phyloP scores from a whole-genome alignment of 2,797 vertebrate species.

The Arctocebus calabarensis region DNA sequence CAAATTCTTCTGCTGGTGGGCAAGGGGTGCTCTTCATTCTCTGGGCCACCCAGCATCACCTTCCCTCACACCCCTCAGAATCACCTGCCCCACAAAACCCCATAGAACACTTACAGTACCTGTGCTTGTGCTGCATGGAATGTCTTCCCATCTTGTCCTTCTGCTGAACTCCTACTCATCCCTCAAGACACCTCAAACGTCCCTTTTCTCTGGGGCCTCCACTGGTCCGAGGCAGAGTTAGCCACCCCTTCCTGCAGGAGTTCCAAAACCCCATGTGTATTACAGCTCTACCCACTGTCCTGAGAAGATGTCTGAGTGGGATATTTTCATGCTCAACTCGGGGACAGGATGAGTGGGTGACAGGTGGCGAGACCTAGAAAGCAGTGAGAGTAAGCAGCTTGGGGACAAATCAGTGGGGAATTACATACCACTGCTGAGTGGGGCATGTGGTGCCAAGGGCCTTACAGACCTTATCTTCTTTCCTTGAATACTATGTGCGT shows the following conservation, averaged over 20 bases:
- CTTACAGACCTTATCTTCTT: accelerated
- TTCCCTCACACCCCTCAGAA: background rate
- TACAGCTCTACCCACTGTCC: background rate
- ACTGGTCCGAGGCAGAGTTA: background rate
- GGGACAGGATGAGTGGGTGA: background rate
- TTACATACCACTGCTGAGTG: background rate
- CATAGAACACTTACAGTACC: too few relatives aligned
- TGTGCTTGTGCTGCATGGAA: accelerated
- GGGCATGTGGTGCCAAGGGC: too few relatives aligned
- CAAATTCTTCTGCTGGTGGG: background rate
- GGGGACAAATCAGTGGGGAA: background rate
- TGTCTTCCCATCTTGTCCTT: background rate
- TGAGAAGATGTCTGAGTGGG: background rate
- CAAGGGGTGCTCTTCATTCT: too few relatives aligned
- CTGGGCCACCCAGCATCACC: background rate
- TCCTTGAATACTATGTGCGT: accelerated
- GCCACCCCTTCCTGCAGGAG: background rate
- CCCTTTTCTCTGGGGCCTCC: background rate
- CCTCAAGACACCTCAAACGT: background rate
- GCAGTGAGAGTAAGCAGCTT: background rate
- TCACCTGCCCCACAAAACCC: too few relatives aligned
- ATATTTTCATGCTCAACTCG: background rate
- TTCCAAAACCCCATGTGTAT: background rate
- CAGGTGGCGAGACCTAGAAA: background rate
- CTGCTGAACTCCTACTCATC: background rate